A percentile compares a stretch with the other conserved stretches of the same genome.
Evolutionary conservation across 2,113 vertebrate species (phyloP).

Genomic region (Columba janthina): DNA sequence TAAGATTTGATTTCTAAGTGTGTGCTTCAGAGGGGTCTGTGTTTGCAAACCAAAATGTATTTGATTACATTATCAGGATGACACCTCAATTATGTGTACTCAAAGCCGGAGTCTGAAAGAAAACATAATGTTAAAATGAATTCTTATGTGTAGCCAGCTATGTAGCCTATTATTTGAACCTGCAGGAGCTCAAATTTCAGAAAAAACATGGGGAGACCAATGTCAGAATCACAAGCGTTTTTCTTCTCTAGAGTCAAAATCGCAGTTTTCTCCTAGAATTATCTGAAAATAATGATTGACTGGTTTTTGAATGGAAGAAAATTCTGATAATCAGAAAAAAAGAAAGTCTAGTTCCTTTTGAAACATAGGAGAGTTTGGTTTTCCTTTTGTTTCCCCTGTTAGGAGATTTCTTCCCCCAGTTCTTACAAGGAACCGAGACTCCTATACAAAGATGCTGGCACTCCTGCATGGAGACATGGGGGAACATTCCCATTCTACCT

Average conservation of each 20-base stretch:
- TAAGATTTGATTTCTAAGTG: not conserved
- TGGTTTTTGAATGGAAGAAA: not conserved
- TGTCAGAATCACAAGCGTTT: not conserved
- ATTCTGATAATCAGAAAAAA: not conserved
- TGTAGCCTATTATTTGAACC: not conserved
- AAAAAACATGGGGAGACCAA: not conserved
- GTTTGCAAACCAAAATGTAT: not conserved
- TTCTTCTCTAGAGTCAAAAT: not conserved
- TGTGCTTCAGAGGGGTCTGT: not conserved
- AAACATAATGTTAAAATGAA: not conserved
- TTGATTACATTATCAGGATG: not conserved
- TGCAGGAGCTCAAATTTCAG: not conserved
- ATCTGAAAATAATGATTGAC: not conserved
- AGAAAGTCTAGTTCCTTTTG: not conserved
- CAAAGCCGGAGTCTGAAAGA: not conserved
- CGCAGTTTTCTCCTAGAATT: not conserved
- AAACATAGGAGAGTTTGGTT: not conserved
- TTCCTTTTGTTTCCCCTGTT: not conserved
- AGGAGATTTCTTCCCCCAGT: not conserved
- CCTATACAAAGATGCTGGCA: not conserved
- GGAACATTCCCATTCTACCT: not conserved
- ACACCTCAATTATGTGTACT: not conserved
- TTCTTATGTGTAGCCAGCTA: not conserved
- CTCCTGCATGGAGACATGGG: not conserved
- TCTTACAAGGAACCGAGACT: not conserved